A percentile compares a stretch with the other conserved stretches of the same genome.
phyloP scores from a whole-genome alignment of 2,797 vertebrate genomes.

The Lepilemur ruficaudatus region DNA sequence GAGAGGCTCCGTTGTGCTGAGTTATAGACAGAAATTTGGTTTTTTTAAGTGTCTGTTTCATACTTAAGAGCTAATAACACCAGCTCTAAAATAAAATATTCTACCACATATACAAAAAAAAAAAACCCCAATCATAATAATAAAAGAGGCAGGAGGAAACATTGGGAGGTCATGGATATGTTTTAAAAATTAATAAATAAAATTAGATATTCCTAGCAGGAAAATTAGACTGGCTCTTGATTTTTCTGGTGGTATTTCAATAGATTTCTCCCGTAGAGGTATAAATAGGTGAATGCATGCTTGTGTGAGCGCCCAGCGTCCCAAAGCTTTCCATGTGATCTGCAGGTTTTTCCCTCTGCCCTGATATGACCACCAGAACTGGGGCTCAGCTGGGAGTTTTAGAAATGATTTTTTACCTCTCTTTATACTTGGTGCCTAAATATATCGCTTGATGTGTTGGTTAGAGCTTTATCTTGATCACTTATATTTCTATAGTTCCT shows the following conservation, averaged over 20 bases:
- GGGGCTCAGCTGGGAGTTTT: not conserved
- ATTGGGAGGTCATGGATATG: not conserved
- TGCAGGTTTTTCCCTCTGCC: not conserved
- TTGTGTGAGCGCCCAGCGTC: not conserved
- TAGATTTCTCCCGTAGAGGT: not conserved
- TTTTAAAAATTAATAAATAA: not conserved
- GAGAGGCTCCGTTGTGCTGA: not conserved
- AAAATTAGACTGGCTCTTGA: not conserved
- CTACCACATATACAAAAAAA: not conserved
- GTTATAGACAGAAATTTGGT: not conserved
- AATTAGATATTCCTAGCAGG: constrained; percentile 1
- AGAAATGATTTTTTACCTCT: not conserved
- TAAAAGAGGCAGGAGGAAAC: not conserved
- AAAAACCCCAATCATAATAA: not conserved
- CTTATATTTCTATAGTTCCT: not conserved
- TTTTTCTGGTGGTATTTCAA: not conserved
- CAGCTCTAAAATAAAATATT: not conserved
- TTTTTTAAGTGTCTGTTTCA: not conserved
- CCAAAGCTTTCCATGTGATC: not conserved
- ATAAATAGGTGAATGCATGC: not conserved
- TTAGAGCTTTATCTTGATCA: not conserved
- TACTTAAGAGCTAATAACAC: not conserved
- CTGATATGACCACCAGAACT: not conserved
- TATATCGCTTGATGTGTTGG: not conserved
- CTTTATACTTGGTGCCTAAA: not conserved